Evolutionary conservation across 2,888 invertebrate genomes (phyloP).

Genomic region (Papilio gigon): DNA sequence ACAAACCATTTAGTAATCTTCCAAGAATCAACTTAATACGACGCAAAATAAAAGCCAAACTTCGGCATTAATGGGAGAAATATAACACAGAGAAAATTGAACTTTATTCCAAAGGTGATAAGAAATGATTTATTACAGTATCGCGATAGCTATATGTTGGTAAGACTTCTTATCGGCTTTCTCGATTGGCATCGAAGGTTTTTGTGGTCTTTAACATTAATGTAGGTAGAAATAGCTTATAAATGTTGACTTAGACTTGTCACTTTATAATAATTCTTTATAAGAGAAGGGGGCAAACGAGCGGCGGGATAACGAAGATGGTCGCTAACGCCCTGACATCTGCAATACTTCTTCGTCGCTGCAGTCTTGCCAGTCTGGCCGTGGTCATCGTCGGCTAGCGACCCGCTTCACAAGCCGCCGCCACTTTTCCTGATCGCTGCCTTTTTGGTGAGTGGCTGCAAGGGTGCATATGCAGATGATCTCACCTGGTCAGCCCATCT

Average conservation of each 20-base stretch:
- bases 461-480: no score
- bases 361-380: no score
- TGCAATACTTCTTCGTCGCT: no score
- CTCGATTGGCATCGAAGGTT: slow-evolving; percentile 6
- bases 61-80: slow-evolving; percentile 14
- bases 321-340: no score
- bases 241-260: neutral
- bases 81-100: neutral
- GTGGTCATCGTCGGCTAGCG: no score
- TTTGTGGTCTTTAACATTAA: slow-evolving; percentile 27
- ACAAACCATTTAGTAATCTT: slow-evolving; percentile 17
- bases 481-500: no score
- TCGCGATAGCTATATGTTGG: neutral
- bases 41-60: slow-evolving; percentile 19
- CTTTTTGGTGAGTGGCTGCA: no score
- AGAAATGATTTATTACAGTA: neutral
- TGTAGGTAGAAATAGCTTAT: slow-evolving; percentile 4
- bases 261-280: no score
- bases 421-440: no score
- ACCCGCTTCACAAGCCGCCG: no score
- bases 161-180: slow-evolving; percentile 32
- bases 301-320: no score
- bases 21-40: slow-evolving; percentile 17
- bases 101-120: neutral
- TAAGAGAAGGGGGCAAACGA: no score